Conservation (phyloP, 2,797 vertebrate genomes). For the Dromococcyx pavoninus region DNA sequence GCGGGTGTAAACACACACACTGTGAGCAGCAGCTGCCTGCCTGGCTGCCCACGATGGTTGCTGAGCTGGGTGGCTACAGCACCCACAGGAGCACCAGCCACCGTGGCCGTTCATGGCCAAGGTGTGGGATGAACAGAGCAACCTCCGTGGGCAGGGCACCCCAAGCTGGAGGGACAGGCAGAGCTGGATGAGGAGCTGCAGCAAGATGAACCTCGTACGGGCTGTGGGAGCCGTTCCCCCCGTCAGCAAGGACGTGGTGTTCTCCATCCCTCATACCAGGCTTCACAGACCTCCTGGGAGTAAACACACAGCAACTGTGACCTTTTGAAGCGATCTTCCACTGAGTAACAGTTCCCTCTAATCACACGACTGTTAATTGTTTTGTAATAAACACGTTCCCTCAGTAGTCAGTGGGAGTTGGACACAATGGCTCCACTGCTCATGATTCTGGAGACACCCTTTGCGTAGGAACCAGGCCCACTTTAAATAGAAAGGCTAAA, state of each 20-base stretch:
- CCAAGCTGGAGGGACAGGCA: background rate
- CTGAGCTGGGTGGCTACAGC: rapidly evolving
- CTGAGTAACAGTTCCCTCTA: background rate
- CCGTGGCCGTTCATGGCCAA: background rate
- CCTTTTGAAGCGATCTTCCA: slow-evolving; percentile 25
- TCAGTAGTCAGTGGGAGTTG: background rate
- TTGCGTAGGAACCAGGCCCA: background rate
- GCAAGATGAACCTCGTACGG: background rate
- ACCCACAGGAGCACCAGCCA: background rate
- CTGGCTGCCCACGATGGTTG: background rate
- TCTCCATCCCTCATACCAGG: slow-evolving; percentile 25
- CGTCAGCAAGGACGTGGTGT: background rate
- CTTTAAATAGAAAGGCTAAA: background rate
- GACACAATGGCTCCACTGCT: background rate
- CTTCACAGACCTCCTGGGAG: slow-evolving; percentile 31
- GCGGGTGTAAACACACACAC: background rate
- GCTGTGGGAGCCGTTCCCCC: background rate
- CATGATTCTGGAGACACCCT: background rate
- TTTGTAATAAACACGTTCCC: background rate
- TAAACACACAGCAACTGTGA: slow-evolving; percentile 56
- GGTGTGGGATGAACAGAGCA: background rate
- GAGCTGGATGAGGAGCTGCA: background rate
- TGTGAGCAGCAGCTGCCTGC: background rate
- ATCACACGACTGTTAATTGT: background rate
- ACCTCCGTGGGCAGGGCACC: background rate